These are phyloP conservation scores for Tyrannus savana DNA, from an alignment of 2,113 vertebrate species.

Conservation along the genomic window DNA sequence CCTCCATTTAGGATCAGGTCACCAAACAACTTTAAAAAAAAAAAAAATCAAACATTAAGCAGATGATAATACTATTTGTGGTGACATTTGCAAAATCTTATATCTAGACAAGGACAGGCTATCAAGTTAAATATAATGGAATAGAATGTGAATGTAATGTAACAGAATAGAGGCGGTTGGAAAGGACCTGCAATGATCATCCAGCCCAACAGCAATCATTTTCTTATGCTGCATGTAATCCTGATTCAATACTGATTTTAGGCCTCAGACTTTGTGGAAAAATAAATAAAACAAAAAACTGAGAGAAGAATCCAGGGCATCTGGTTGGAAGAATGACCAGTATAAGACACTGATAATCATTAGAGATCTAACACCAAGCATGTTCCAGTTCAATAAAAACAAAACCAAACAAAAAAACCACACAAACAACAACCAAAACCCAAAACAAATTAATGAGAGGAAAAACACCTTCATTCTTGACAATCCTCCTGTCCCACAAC, in stretches of 20 bases:
- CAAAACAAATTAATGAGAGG: background rate
- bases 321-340: background rate
- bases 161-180: background rate
- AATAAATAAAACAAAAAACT: background rate
- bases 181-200: background rate
- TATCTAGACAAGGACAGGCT: background rate
- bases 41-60: background rate
- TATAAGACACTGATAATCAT: background rate
- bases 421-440: background rate
- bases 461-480: background rate
- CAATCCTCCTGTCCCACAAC: background rate
- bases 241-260: background rate
- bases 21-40: background rate
- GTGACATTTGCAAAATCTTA: background rate
- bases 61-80: background rate
- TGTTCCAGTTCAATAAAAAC: background rate
- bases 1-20: background rate
- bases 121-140: background rate
- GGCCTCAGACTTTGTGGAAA: background rate
- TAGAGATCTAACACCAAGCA: background rate
- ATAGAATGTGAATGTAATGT: background rate
- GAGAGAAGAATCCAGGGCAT: background rate
- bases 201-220: background rate
- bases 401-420: background rate
- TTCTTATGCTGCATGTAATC: background rate